These are phyloP conservation scores for Platycnemis pennipes DNA, from an alignment of 2,888 invertebrate genomes.

Conservation along the genomic window DNA sequence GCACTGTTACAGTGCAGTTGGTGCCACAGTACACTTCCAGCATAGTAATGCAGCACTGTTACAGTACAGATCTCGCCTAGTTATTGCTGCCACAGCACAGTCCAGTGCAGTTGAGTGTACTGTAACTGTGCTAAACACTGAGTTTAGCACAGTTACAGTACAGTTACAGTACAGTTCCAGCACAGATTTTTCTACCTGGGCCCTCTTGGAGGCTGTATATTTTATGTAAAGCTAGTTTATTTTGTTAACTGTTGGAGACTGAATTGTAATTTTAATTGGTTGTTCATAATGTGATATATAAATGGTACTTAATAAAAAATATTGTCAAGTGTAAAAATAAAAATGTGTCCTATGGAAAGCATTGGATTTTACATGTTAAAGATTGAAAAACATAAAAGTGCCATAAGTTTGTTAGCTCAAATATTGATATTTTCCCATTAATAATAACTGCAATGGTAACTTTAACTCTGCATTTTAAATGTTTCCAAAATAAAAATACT, in stretches of 20 bases:
- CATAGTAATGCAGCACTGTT: too few relatives aligned
- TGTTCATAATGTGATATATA: neutral
- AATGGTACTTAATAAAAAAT: neutral
- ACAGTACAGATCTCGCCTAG: too few relatives aligned
- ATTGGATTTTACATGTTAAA: neutral
- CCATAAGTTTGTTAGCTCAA: neutral
- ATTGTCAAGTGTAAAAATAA: neutral
- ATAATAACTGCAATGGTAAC: neutral
- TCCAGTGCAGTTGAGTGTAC: too few relatives aligned
- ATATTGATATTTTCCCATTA: neutral
- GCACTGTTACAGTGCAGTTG: too few relatives aligned
- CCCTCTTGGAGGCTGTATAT: neutral
- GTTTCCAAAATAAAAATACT: neutral
- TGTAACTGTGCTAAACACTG: too few relatives aligned
- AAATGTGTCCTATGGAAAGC: neutral
- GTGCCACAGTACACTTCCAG: too few relatives aligned
- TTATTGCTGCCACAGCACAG: too few relatives aligned
- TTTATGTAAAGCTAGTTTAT: neutral
- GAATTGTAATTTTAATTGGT: neutral
- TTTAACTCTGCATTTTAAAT: neutral
- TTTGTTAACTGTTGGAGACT: neutral
- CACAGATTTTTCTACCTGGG: too few relatives aligned
- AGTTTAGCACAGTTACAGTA: too few relatives aligned
- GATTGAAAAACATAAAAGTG: neutral
- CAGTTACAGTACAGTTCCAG: too few relatives aligned